These are phyloP conservation scores for Siderastrea radians DNA, from an alignment of 92 coral and sea anemone species.

Conservation along the genomic window DNA sequence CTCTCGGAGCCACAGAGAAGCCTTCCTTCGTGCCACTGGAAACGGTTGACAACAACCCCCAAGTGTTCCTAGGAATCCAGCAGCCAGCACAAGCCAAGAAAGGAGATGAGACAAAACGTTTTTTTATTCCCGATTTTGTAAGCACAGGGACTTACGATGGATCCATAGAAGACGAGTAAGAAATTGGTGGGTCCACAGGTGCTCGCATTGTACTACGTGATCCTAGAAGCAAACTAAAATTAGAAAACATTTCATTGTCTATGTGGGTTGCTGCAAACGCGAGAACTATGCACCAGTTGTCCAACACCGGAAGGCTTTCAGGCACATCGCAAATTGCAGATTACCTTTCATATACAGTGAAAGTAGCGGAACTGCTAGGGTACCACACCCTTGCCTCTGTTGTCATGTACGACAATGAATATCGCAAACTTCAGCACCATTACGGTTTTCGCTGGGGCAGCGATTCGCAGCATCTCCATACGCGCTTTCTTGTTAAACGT, in stretches of 20 bases:
- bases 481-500: constrained; percentile 26
- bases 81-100: not conserved
- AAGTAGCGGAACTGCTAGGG: not conserved
- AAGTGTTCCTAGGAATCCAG: constrained; percentile 30
- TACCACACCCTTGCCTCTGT: constrained; percentile 22
- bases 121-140: constrained; percentile 19
- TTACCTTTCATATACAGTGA: constrained; percentile 19
- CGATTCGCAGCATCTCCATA: constrained; percentile 45
- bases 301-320: constrained; percentile 16
- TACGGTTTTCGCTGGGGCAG: constrained; percentile 57
- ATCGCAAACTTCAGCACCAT: constrained; percentile 50
- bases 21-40: constrained; percentile 5
- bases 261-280: constrained; percentile 50
- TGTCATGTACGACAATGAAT: constrained; percentile 27
- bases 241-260: no score
- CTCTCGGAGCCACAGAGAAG: constrained; percentile 9
- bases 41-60: constrained; percentile 57
- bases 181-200: constrained; percentile 5
- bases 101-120: constrained; percentile 33
- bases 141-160: constrained; percentile 7
- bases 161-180: constrained; percentile 4
- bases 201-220: constrained; percentile 27
- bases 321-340: not conserved
- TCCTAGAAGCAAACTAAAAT: constrained; percentile 49
- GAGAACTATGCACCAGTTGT: constrained; percentile 32